Conservation (phyloP, 1,140 invertebrate genomes). For the Zaprionus taronus region DNA sequence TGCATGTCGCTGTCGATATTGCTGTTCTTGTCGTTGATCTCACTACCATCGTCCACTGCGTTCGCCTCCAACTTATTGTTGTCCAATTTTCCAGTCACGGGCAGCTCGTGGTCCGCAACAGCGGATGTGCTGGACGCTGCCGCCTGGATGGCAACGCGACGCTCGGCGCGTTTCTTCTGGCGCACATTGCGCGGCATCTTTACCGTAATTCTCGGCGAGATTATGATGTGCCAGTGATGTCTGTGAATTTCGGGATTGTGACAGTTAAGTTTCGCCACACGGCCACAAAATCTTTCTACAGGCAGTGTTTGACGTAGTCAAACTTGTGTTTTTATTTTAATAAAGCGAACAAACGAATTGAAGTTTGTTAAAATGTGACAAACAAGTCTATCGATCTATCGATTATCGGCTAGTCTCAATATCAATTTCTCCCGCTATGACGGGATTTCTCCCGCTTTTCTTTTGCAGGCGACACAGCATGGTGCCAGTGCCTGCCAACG, state of each 20-base stretch:
- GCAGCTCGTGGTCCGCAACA: not conserved
- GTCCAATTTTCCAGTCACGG: not conserved
- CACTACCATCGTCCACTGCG: slow-evolving; percentile 40
- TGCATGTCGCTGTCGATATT: not conserved
- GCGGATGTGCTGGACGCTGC: not conserved
- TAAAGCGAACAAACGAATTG: slow-evolving; percentile 20
- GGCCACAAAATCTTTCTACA: slow-evolving; percentile 5
- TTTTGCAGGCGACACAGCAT: not conserved
- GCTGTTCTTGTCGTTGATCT: slow-evolving; percentile 12
- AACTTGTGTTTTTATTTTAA: slow-evolving; percentile 24
- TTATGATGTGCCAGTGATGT: not conserved
- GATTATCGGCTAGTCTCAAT: not conserved
- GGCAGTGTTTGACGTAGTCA: slow-evolving; percentile 15
- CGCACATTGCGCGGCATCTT: slow-evolving; percentile 44
- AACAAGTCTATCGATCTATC: not conserved
- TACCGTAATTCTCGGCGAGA: not conserved
- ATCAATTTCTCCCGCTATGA: too few species aligned
- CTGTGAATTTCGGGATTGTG: slow-evolving; percentile 10
- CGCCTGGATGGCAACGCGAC: slow-evolving; percentile 1
- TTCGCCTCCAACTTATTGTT: slow-evolving; percentile 20
- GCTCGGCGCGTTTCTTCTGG: slow-evolving; percentile 42
- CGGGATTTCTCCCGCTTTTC: too few species aligned
- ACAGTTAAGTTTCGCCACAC: slow-evolving; percentile 12
- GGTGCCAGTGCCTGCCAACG: not conserved
- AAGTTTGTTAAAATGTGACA: slow-evolving; percentile 18